These are phyloP conservation scores for Pseudoatta argentina DNA, from an alignment of 1,140 invertebrate species.

Conservation along the genomic window DNA sequence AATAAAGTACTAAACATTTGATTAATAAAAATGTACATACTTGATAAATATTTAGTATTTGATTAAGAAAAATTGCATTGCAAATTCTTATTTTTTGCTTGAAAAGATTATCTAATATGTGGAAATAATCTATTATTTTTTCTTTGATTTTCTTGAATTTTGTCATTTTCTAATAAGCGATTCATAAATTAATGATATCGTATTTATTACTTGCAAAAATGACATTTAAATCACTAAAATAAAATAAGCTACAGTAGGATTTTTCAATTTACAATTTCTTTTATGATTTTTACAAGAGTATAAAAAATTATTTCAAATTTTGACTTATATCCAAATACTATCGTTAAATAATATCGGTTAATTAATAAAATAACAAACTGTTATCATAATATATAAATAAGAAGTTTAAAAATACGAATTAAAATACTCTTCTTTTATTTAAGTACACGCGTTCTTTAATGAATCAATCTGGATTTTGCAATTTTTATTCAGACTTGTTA, in stretches of 20 bases:
- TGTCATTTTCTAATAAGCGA: background rate
- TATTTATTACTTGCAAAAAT: background rate
- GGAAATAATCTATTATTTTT: background rate
- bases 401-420: background rate
- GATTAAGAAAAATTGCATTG: background rate
- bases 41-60: background rate
- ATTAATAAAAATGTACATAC: background rate
- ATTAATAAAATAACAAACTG: background rate
- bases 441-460: background rate
- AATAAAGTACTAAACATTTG: background rate
- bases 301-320: conserved; percentile 9
- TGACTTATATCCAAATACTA: background rate
- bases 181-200: conserved; percentile 11
- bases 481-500: background rate
- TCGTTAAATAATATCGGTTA: background rate
- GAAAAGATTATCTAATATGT: background rate
- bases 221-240: background rate
- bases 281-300: background rate
- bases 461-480: background rate
- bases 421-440: background rate
- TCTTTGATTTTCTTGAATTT: background rate
- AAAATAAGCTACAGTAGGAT: background rate
- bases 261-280: conserved; percentile 19
- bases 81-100: background rate
- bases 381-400: background rate